Conservation (phyloP, 2,797 vertebrate genomes). For the Amblyraja radiata region DNA sequence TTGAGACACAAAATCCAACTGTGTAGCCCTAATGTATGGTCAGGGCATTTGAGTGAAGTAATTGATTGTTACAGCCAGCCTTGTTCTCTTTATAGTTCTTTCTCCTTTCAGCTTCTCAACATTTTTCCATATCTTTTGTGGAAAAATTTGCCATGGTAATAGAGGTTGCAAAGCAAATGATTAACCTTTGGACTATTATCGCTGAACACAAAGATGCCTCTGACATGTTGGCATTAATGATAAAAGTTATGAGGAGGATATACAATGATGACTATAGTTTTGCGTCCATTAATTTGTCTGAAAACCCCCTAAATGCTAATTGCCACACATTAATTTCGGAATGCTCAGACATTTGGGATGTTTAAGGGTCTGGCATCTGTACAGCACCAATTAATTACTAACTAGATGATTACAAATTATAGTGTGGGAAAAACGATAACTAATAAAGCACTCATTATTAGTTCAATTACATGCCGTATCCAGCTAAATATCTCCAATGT, state of each 20-base stretch:
- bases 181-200: constrained; percentile 33
- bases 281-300: background rate
- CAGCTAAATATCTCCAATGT: background rate
- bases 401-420: background rate
- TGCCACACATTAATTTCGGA: background rate
- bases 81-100: background rate
- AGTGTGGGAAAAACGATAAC: background rate
- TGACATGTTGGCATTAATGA: background rate
- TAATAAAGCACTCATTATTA: background rate
- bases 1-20: background rate
- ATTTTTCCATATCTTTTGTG: background rate
- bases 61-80: background rate
- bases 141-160: background rate
- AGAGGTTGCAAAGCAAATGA: background rate
- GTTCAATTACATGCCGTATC: background rate
- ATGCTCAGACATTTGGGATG: background rate
- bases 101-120: background rate
- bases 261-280: background rate
- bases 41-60: background rate
- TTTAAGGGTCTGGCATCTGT: background rate
- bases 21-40: background rate
- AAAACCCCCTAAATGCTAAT: background rate
- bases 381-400: background rate
- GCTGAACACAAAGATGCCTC: background rate
- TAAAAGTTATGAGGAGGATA: background rate